Conservation (phyloP, 1,140 invertebrate species). For the Macrosteles quadrilineatus region DNA sequence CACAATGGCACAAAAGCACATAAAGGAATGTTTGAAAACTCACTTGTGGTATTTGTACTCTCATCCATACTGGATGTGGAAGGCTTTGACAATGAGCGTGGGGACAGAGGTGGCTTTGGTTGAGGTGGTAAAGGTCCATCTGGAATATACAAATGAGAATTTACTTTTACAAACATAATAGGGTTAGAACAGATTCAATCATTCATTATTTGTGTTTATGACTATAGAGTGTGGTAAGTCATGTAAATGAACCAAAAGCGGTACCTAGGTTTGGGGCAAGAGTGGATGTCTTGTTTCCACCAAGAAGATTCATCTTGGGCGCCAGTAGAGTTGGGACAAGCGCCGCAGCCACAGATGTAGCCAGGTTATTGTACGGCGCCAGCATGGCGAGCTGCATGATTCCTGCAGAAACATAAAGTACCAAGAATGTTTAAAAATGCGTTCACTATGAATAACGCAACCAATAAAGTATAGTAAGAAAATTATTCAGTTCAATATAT, state of each 20-base stretch:
- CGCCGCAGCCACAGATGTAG: slow-evolving; percentile 58
- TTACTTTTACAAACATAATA: no score
- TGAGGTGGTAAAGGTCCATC: background rate
- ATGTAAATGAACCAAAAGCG: no score
- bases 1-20: no score
- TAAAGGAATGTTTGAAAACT: no score
- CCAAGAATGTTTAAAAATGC: slow-evolving; percentile 7
- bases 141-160: background rate
- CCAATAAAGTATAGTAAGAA: background rate
- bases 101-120: background rate
- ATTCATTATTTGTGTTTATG: no score
- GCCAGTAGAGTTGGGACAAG: slow-evolving; percentile 57
- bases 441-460: background rate
- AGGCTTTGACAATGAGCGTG: slow-evolving; percentile 2
- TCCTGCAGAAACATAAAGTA: slow-evolving; percentile 48
- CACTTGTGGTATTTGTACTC: background rate
- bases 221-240: no score
- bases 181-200: no score
- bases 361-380: slow-evolving; percentile 60
- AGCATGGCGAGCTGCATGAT: slow-evolving; percentile 60
- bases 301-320: slow-evolving; percentile 46
- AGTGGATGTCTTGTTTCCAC: no score
- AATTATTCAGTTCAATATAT: no score
- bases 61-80: background rate
- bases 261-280: no score